A percentile compares a stretch with the other conserved stretches of the same genome.
These are phyloP conservation scores for Epistrophella euchroma DNA, from an alignment of 2,888 invertebrate species.

Conservation along the genomic window DNA sequence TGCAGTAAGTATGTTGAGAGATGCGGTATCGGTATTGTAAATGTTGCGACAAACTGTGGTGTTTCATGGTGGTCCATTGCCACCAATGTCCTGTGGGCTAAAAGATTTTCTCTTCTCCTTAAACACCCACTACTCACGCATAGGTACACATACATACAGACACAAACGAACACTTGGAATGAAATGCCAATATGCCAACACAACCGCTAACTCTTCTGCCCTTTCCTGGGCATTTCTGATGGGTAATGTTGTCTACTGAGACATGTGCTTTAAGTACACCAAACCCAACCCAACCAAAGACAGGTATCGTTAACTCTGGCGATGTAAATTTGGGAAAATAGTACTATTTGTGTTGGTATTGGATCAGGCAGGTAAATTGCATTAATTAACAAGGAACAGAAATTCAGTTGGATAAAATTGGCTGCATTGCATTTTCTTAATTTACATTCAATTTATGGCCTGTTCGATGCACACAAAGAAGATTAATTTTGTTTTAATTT, in stretches of 20 bases:
- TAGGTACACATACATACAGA: too few relatives aligned
- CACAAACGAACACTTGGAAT: neutral
- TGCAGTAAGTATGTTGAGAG: constrained; percentile 25
- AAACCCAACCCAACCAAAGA: neutral
- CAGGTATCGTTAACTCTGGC: constrained; percentile 35
- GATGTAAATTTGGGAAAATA: constrained; percentile 49
- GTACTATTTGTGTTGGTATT: constrained; percentile 21
- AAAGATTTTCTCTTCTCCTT: constrained; percentile 40
- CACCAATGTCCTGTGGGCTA: constrained; percentile 56
- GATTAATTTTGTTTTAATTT: constrained; percentile 61
- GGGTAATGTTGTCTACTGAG: constrained; percentile 52
- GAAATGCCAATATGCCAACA: constrained; percentile 33
- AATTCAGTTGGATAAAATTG: constrained; percentile 57
- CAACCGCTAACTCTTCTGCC: constrained; percentile 38
- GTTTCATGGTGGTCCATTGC: constrained; percentile 59
- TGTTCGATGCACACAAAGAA: constrained; percentile 29
- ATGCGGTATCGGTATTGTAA: constrained; percentile 67
- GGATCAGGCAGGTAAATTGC: constrained; percentile 71
- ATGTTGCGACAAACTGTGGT: constrained; percentile 73
- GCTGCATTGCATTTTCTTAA: constrained; percentile 68
- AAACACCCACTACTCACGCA: constrained; percentile 14
- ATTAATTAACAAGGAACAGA: constrained; percentile 66
- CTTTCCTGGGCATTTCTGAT: constrained; percentile 2
- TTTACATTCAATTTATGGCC: constrained; percentile 58
- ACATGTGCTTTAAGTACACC: constrained; percentile 66